Evolutionary conservation across 2,113 vertebrate species (phyloP).

Genomic region (Octodon degus): DNA sequence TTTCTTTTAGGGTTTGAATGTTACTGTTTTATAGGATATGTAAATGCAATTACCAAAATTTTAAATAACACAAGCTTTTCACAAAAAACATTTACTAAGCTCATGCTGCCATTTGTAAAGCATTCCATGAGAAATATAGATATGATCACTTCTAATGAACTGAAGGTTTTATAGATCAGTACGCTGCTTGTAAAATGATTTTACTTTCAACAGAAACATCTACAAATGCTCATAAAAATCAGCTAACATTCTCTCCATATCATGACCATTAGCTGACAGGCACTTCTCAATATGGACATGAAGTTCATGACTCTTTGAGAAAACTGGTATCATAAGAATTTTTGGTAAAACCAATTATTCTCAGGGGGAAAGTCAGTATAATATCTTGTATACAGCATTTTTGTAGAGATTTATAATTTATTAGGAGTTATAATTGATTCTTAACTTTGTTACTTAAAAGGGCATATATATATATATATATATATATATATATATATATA

Average conservation of each 20-base stretch:
- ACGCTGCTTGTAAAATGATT: neutral
- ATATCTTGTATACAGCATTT: neutral
- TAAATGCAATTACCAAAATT: neutral
- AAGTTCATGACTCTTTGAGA: neutral
- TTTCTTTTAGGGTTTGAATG: neutral
- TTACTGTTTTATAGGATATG: neutral
- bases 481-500: neutral
- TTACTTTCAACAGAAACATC: neutral
- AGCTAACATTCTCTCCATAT: neutral
- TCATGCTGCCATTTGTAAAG: neutral
- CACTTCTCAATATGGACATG: neutral
- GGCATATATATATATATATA: neutral
- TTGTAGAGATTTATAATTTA: constrained; percentile 24
- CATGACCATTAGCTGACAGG: neutral
- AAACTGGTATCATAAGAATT: neutral
- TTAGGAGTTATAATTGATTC: constrained; percentile 7
- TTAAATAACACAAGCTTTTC: constrained; percentile 10
- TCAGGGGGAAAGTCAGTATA: neutral
- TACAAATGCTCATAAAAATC: neutral
- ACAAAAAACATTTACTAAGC: constrained; percentile 44
- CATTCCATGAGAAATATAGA: neutral
- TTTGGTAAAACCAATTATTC: constrained; percentile 10
- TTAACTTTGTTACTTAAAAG: neutral
- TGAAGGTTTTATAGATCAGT: constrained; percentile 31
- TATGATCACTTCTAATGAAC: constrained; percentile 27